These are phyloP conservation scores for Rugalucina vietnamica DNA, from an alignment of 2,888 invertebrate genomes.

Conservation along the genomic window DNA sequence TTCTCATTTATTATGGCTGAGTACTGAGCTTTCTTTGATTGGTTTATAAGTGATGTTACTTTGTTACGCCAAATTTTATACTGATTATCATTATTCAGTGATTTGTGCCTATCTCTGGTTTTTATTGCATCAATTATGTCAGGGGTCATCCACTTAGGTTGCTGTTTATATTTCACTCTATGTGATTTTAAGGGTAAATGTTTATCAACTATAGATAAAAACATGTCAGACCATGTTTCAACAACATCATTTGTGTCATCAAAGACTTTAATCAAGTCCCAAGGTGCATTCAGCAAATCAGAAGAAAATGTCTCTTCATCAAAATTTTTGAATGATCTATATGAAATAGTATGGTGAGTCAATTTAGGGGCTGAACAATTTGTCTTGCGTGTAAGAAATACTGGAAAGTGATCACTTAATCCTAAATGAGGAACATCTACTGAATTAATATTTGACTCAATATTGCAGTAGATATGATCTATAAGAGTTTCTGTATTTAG, in stretches of 20 bases:
- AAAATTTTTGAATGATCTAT: slow-evolving; percentile 14
- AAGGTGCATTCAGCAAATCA: not conserved
- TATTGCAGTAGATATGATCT: slow-evolving; percentile 7
- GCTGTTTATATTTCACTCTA: not conserved
- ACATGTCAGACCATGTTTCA: slow-evolving; percentile 2
- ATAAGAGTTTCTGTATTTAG: not conserved
- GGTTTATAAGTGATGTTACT: no score
- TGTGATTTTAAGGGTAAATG: not conserved
- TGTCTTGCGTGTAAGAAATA: not conserved
- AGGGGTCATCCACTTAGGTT: slow-evolving; percentile 2
- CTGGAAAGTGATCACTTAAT: slow-evolving; percentile 1
- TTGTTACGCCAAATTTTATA: no score
- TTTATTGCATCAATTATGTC: no score
- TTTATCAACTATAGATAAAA: not conserved
- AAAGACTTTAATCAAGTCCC: not conserved
- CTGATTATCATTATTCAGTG: no score
- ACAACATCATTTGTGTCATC: no score
- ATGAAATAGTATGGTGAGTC: not conserved
- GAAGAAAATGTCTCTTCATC: not conserved
- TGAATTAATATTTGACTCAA: not conserved
- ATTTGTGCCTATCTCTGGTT: no score
- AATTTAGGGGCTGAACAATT: not conserved
- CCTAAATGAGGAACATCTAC: no score
- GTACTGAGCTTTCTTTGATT: no score
- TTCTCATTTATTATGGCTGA: no score